phyloP scores from a whole-genome alignment of 2,888 invertebrate species.

The Drosophila meridionalis region DNA sequence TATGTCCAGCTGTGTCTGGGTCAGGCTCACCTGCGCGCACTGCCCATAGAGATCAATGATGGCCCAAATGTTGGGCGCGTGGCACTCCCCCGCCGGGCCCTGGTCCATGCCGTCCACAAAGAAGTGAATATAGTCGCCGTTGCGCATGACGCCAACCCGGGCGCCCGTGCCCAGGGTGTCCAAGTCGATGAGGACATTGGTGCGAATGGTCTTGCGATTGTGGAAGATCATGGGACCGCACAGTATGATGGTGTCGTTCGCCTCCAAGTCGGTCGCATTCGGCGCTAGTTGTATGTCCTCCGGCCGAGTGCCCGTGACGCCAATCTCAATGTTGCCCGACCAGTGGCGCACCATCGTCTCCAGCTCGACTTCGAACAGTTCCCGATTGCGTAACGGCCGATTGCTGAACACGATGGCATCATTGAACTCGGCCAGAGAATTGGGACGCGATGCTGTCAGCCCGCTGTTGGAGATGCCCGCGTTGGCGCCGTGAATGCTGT shows the following conservation, averaged over 20 bases:
- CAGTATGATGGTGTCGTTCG: constrained; percentile 96
- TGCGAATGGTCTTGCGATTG: constrained; percentile 92
- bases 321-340: constrained; percentile 96
- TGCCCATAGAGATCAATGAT: constrained; percentile 98
- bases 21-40: constrained; percentile 93
- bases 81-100: constrained; percentile 92
- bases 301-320: constrained; percentile 94
- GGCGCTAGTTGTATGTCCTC: constrained; percentile 95
- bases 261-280: constrained; percentile 95
- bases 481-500: constrained; percentile 91
- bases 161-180: constrained; percentile 92
- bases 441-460: constrained; percentile 93
- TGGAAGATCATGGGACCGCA: constrained; percentile 97
- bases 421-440: constrained; percentile 96
- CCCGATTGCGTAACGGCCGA: constrained; percentile 93
- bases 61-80: constrained; percentile 93
- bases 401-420: constrained; percentile 97
- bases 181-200: constrained; percentile 94
- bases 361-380: constrained; percentile 95
- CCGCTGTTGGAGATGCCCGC: constrained; percentile 94
- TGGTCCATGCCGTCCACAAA: constrained; percentile 94
- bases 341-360: constrained; percentile 96
- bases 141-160: constrained; percentile 94
- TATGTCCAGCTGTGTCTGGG: constrained; percentile 78
- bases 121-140: constrained; percentile 93